Conservation (phyloP, 2,888 invertebrate species). For the Poecilobothrus nobilitatus region DNA sequence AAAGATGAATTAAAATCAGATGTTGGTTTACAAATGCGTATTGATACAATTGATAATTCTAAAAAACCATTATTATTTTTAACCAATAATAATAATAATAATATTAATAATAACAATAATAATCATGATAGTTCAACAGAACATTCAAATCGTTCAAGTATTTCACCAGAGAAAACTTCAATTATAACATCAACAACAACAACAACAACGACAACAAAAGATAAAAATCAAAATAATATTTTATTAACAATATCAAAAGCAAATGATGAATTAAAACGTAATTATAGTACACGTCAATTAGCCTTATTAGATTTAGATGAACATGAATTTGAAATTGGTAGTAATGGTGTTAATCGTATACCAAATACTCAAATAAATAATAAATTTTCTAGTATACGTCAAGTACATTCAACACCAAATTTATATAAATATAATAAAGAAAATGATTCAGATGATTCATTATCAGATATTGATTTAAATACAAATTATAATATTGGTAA, state of each 20-base stretch:
- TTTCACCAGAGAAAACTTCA: constrained; percentile 19
- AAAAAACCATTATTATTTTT: constrained; percentile 33
- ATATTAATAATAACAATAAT: constrained; percentile 27
- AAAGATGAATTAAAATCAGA: constrained; percentile 32
- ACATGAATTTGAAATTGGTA: constrained; percentile 13
- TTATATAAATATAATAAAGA: constrained; percentile 36
- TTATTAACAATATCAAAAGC: constrained; percentile 40
- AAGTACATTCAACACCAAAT: constrained; percentile 43
- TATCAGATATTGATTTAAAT: constrained; percentile 27
- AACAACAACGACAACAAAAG: constrained; percentile 23
- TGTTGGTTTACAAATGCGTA: constrained; percentile 41
- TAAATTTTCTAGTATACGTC: constrained; percentile 31
- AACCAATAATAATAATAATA: constrained; percentile 21
- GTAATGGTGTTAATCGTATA: constrained; percentile 1
- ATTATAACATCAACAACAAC: constrained; percentile 18
- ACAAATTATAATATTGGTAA: constrained; percentile 14
- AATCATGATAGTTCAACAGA: constrained; percentile 17
- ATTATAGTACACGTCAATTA: constrained; percentile 41
- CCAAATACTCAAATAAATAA: not conserved
- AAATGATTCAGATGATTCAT: constrained; percentile 27
- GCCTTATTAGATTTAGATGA: constrained; percentile 30
- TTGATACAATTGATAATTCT: constrained; percentile 30
- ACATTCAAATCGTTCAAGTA: constrained; percentile 14
- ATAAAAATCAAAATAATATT: constrained; percentile 37
- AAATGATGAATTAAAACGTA: constrained; percentile 41